Evolutionary conservation across 2,888 invertebrate species (phyloP).

Genomic region (Idaea biselata): DNA sequence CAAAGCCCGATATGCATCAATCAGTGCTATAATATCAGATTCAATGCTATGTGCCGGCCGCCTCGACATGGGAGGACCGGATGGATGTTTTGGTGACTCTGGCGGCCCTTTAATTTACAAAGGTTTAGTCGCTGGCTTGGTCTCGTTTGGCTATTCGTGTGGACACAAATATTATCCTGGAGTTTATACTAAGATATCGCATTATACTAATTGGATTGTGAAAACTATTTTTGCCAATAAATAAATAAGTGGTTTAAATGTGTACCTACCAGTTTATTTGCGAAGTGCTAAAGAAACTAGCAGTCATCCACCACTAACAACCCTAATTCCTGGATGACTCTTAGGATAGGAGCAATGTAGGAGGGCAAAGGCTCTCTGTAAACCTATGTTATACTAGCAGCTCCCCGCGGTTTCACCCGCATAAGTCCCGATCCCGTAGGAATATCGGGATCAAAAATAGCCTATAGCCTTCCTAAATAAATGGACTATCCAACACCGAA

Average conservation of each 20-base stretch:
- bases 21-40: conserved; percentile 56
- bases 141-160: conserved; percentile 70
- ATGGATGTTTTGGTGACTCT: conserved; percentile 72
- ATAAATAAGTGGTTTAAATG: conserved; percentile 30
- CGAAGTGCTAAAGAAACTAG: too few species aligned
- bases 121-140: conserved; percentile 66
- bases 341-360: too few species aligned
- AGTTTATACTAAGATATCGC: conserved; percentile 68
- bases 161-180: conserved; percentile 68
- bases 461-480: too few species aligned
- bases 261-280: too few species aligned
- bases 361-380: too few species aligned
- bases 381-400: too few species aligned
- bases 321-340: too few species aligned
- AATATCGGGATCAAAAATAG: too few species aligned
- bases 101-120: conserved; percentile 70
- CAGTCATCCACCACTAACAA: too few species aligned
- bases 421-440: too few species aligned
- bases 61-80: conserved; percentile 59
- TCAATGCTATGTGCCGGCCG: conserved; percentile 71
- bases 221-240: conserved; percentile 55
- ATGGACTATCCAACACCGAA: too few species aligned
- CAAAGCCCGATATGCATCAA: conserved; percentile 51
- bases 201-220: conserved; percentile 68
- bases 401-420: too few species aligned